Conservation (phyloP, 2,797 vertebrate species). For the Erethizon dorsatum region DNA sequence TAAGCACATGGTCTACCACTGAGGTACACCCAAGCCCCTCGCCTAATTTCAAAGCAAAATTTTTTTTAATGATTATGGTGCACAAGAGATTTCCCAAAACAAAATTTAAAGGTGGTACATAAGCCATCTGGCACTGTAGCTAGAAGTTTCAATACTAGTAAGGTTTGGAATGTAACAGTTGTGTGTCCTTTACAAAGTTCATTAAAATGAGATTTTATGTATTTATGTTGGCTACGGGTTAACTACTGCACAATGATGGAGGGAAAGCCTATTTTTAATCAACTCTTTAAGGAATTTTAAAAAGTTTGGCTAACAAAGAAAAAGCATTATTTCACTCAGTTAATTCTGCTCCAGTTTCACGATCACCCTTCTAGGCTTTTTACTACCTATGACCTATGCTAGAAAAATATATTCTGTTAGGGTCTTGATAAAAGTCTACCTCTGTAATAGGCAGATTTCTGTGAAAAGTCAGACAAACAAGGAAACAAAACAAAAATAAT, state of each 20-base stretch:
- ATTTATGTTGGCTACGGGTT: background rate
- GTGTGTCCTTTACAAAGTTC: background rate
- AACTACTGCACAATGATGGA: background rate
- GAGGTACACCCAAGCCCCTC: background rate
- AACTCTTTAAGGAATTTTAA: slow-evolving; percentile 20
- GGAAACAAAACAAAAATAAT: background rate
- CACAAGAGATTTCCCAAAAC: background rate
- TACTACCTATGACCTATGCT: background rate
- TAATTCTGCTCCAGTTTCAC: background rate
- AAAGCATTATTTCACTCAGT: slow-evolving; percentile 21
- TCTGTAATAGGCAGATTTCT: slow-evolving; percentile 6
- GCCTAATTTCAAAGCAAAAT: slow-evolving; percentile 7
- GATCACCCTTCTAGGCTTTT: background rate
- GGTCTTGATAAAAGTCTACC: background rate
- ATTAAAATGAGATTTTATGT: slow-evolving; percentile 24
- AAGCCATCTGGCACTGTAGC: background rate
- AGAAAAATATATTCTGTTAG: slow-evolving; percentile 16
- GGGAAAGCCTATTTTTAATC: background rate
- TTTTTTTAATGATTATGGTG: slow-evolving; percentile 18
- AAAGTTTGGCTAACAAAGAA: slow-evolving; percentile 34
- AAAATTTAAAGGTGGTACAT: background rate
- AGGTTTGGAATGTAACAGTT: background rate
- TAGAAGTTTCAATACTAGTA: slow-evolving; percentile 29
- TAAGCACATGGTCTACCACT: background rate
- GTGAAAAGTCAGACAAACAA: slow-evolving; percentile 35